These are phyloP conservation scores for Ophonus ardosiacus DNA, from an alignment of 2,888 invertebrate genomes.

Conservation along the genomic window DNA sequence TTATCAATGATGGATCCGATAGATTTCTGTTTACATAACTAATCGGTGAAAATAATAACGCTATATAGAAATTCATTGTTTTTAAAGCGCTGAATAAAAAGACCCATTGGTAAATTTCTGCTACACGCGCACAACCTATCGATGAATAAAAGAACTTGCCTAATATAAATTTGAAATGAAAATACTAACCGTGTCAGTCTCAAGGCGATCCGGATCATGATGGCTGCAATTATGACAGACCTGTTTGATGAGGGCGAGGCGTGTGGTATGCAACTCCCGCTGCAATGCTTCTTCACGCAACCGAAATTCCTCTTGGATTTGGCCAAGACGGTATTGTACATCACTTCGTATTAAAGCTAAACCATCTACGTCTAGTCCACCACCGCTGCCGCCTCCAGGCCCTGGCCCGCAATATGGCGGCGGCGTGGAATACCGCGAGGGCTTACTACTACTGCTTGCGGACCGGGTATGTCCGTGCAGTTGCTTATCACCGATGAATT, in stretches of 20 bases:
- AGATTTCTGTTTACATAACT: no score
- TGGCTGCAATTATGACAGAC: constrained; percentile 82
- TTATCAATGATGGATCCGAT: no score
- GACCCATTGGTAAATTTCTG: no score
- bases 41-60: no score
- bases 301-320: constrained; percentile 89
- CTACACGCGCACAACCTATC: no score
- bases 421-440: constrained; percentile 75
- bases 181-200: constrained; percentile 78
- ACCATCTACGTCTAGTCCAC: constrained; percentile 83
- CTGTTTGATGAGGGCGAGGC: constrained; percentile 84
- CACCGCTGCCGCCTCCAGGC: constrained; percentile 66
- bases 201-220: constrained; percentile 76
- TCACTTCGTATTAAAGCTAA: constrained; percentile 85
- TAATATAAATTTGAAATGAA: not conserved
- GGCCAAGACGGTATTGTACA: constrained; percentile 86
- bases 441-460: constrained; percentile 62
- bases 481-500: constrained; percentile 71
- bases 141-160: no score
- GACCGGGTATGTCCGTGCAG: constrained; percentile 65
- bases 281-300: constrained; percentile 87
- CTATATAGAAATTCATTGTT: no score
- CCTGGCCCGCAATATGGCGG: constrained; percentile 76
- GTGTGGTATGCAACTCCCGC: constrained; percentile 87
- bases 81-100: no score